Base-by-base conservation (phyloP, 1,140 invertebrate genomes). In the Tetragonula clypearis region DNA sequence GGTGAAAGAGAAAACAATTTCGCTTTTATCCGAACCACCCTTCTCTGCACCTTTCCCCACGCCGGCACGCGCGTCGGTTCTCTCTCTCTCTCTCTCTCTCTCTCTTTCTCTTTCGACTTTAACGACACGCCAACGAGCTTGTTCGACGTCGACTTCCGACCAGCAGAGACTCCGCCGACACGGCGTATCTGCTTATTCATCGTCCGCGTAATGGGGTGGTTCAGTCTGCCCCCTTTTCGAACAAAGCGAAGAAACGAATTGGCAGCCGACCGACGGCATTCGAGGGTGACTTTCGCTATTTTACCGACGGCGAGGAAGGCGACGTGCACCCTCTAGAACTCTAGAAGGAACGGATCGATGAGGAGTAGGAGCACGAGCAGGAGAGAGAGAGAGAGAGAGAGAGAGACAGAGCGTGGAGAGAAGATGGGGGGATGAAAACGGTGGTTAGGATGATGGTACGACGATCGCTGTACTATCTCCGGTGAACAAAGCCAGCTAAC, bases 181-280 rank as follows among this genome's bases (percentile, higher is more conserved):
- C 60, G 80, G 58, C 81, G 88, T 89, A 89, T 89, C 87, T 89
- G 88, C 87, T 89, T 89, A 89, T 89, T 89, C 88, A 89, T 79
- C 81, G 77, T 81, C 79, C 78, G 87, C 88, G 85, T 89, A 89
- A 89, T 87, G 81, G 88, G 88, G 87, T 75, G 87, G 58, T 81
- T 71, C 76, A 49, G 65, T 49, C 76, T 55, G 35, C 56, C 14
- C 17, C 65, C 26, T 2, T 74, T 30, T 65, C 73, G 88, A 87
- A 89, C 88, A 89, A 89, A 89, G 87, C 88, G 73, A 89, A 89
- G 88, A 89, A 89, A 89, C 84, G 88, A 89, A 89, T 89, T 87
- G 88, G 88, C 88, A 89, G 77, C 66, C 88, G 76, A 71, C 69
- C 69, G 84, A 65, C 65, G 41, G 71, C 60, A 14, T 30, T 62